Evolutionary conservation across 1,140 invertebrate species (phyloP).

Genomic region (Lepidurus couesii): DNA sequence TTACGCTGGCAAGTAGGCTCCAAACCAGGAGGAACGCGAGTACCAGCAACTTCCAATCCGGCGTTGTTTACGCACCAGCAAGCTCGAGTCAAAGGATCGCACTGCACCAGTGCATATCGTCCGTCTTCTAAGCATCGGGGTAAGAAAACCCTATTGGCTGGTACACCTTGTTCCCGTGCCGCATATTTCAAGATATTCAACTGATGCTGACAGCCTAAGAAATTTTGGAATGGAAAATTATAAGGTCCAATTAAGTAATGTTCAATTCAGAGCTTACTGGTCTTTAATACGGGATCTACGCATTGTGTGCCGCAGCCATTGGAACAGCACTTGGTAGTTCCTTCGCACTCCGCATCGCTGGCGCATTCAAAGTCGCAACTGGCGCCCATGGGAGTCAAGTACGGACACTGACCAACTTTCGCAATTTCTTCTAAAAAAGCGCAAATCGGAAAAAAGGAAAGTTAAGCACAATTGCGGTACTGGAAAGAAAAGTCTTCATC

Average conservation of each 20-base stretch:
- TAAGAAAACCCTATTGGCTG: conserved; percentile 42
- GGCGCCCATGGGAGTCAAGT: conserved; percentile 59
- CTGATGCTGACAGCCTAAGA: conserved; percentile 64
- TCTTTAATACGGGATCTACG: conserved; percentile 61
- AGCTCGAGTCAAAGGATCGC: conserved; percentile 41
- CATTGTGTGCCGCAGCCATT: conserved; percentile 80
- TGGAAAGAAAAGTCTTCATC: too few relatives aligned
- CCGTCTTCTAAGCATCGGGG: conserved; percentile 44
- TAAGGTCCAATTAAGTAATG: not conserved
- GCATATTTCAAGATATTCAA: conserved; percentile 62
- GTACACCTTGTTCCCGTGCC: conserved; percentile 64
- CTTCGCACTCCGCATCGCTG: conserved; percentile 65
- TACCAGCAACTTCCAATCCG: conserved; percentile 45
- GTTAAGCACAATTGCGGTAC: not conserved
- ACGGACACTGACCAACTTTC: conserved; percentile 73
- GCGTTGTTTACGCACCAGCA: conserved; percentile 47
- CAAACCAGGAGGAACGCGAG: conserved; percentile 40
- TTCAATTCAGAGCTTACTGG: conserved; percentile 42
- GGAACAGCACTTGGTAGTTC: conserved; percentile 66
- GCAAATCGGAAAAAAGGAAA: not conserved
- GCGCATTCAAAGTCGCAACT: conserved; percentile 70
- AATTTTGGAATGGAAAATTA: conserved; percentile 17
- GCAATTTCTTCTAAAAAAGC: conserved; percentile 37
- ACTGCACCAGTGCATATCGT: conserved; percentile 44
- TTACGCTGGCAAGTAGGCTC: conserved; percentile 42